These are phyloP conservation scores for Osmerus mordax DNA, from an alignment of 2,113 vertebrate species.

Conservation along the genomic window DNA sequence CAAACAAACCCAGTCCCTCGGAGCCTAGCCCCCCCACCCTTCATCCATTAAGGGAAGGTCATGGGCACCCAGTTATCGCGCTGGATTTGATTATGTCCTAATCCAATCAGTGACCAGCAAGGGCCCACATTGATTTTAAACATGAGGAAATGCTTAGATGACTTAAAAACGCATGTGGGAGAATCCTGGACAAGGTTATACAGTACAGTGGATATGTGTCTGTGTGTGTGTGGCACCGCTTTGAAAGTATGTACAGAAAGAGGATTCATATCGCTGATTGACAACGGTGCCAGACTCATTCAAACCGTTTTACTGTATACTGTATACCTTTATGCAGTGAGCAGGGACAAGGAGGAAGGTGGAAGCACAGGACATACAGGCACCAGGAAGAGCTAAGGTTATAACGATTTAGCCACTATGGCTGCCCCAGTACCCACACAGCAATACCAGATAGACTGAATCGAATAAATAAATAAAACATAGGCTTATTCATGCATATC, in stretches of 20 bases:
- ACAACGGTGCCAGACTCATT: too few relatives aligned
- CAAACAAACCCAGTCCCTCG: slow-evolving; percentile 14
- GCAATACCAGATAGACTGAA: too few relatives aligned
- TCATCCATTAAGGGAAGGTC: slow-evolving; percentile 59
- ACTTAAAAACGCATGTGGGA: slow-evolving; percentile 51
- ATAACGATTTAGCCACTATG: too few relatives aligned
- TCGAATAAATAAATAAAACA: too few relatives aligned
- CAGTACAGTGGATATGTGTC: slow-evolving; percentile 27
- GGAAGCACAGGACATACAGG: too few relatives aligned
- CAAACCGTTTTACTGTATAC: too few relatives aligned
- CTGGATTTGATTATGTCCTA: slow-evolving; percentile 71
- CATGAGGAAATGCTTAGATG: slow-evolving; percentile 61
- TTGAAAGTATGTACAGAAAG: too few relatives aligned
- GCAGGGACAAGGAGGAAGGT: too few relatives aligned
- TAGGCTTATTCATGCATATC: neutral
- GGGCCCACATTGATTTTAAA: slow-evolving; percentile 64
- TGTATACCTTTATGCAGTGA: too few relatives aligned
- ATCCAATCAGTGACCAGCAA: slow-evolving; percentile 71
- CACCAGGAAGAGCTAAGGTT: too few relatives aligned
- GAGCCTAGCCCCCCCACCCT: slow-evolving; percentile 19
- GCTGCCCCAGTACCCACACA: too few relatives aligned
- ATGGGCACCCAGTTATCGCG: slow-evolving; percentile 60
- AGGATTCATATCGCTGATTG: too few relatives aligned
- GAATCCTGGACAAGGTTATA: slow-evolving; percentile 59
- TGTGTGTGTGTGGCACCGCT: neutral